phyloP scores from a whole-genome alignment of 2,797 vertebrate species.

The Sebastes nivosus region DNA sequence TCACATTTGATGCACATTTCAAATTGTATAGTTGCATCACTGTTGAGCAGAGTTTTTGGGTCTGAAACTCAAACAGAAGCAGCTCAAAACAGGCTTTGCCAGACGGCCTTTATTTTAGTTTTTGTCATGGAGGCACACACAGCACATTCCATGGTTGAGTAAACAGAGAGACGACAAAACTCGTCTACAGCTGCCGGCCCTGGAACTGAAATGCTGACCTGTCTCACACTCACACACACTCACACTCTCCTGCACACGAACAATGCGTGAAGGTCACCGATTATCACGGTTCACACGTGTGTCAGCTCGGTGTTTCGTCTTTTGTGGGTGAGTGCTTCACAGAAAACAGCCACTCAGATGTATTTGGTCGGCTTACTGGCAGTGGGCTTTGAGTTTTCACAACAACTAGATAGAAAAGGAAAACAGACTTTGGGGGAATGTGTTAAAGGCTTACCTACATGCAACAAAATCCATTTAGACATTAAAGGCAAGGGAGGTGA shows the following conservation, averaged over 20 bases:
- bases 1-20: not conserved
- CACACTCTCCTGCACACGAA: not conserved
- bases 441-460: not conserved
- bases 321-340: conserved; percentile 19
- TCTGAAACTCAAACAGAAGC: not conserved
- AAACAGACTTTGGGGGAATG: not conserved
- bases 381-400: not conserved
- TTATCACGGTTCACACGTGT: conserved; percentile 43
- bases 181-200: conserved; percentile 5
- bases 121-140: conserved; percentile 29
- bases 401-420: not conserved
- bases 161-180: conserved; percentile 35
- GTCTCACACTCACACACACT: not conserved
- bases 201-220: conserved; percentile 39
- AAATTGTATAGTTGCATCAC: not conserved
- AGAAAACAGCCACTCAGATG: conserved; percentile 21
- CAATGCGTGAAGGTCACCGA: conserved; percentile 34
- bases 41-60: not conserved
- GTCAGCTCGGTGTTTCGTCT: conserved; percentile 49
- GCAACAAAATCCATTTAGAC: not conserved
- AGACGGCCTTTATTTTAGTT: conserved; percentile 14
- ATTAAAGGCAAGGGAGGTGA: not conserved
- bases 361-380: not conserved
- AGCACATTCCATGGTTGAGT: conserved; percentile 52
- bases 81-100: conserved; percentile 5